Conservation (phyloP, 1,140 invertebrate genomes). For the Bombus superbus region DNA sequence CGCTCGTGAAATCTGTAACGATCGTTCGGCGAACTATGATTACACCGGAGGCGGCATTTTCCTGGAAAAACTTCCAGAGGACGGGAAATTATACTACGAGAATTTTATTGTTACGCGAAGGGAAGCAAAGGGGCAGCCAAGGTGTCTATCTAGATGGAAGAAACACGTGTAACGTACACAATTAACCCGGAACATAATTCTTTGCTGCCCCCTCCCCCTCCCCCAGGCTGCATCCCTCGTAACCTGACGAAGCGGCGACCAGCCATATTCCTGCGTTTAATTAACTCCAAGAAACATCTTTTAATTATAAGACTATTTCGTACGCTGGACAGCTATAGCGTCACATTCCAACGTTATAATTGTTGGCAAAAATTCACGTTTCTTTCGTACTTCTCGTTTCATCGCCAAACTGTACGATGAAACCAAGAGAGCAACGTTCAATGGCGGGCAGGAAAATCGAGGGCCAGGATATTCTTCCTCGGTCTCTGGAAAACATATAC, state of each 20-base stretch:
- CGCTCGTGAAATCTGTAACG: neutral
- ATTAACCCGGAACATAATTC: constrained; percentile 76
- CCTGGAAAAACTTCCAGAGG: neutral
- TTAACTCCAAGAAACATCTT: constrained; percentile 76
- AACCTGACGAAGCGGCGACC: constrained; percentile 23
- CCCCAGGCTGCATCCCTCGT: neutral
- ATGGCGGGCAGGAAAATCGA: neutral
- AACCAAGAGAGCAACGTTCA: neutral
- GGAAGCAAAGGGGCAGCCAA: neutral
- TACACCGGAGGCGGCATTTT: neutral
- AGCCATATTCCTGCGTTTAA: constrained; percentile 65
- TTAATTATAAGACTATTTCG: constrained; percentile 69
- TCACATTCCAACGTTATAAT: constrained; percentile 65
- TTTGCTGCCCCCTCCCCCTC: constrained; percentile 22
- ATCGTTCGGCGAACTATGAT: neutral
- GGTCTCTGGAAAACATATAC: neutral
- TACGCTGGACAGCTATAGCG: constrained; percentile 21
- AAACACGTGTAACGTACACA: constrained; percentile 62
- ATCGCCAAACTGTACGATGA: neutral
- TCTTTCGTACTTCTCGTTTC: constrained; percentile 31
- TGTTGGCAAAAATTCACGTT: constrained; percentile 55
- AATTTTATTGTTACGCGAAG: constrained; percentile 24
- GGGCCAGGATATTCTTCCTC: neutral
- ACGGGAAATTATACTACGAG: constrained; percentile 20
- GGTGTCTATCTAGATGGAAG: constrained; percentile 56